Evolutionary conservation across 2,888 invertebrate species (phyloP).

Genomic region (Orthosia gracilis): DNA sequence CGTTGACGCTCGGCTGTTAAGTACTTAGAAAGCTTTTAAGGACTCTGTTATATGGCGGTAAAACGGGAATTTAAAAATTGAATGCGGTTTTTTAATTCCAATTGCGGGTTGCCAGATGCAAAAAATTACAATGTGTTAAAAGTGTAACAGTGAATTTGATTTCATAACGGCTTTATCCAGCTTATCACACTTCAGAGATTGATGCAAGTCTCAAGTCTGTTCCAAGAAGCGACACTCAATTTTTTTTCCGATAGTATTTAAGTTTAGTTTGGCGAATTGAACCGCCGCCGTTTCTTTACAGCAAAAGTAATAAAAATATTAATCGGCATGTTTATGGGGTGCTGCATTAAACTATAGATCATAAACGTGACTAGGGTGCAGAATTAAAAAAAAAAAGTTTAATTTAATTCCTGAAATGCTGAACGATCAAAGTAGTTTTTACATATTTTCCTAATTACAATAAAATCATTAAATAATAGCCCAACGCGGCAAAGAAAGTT

Average conservation of each 20-base stretch:
- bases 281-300: too few species aligned
- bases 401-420: too few species aligned
- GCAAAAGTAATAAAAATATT: background rate
- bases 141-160: slow-evolving; percentile 18
- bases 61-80: slow-evolving; percentile 45
- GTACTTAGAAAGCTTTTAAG: slow-evolving; percentile 68
- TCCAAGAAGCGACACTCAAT: too few species aligned
- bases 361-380: too few species aligned
- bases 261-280: background rate
- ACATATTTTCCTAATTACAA: too few species aligned
- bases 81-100: slow-evolving; percentile 17
- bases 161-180: slow-evolving; percentile 8
- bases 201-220: background rate
- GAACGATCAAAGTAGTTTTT: too few species aligned
- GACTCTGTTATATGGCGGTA: slow-evolving; percentile 44
- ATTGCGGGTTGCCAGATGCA: slow-evolving; percentile 28
- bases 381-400: too few species aligned
- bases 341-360: background rate
- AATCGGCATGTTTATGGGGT: background rate
- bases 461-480: too few species aligned
- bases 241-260: background rate
- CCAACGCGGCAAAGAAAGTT: too few species aligned
- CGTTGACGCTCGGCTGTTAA: slow-evolving; percentile 56
- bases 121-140: slow-evolving; percentile 43
- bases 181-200: background rate